Percentiles rank a stretch among this genome's conserved stretches.
Evolutionary conservation across 2,797 vertebrate genomes (phyloP).

Genomic region (Alcedo quadribrachys): DNA sequence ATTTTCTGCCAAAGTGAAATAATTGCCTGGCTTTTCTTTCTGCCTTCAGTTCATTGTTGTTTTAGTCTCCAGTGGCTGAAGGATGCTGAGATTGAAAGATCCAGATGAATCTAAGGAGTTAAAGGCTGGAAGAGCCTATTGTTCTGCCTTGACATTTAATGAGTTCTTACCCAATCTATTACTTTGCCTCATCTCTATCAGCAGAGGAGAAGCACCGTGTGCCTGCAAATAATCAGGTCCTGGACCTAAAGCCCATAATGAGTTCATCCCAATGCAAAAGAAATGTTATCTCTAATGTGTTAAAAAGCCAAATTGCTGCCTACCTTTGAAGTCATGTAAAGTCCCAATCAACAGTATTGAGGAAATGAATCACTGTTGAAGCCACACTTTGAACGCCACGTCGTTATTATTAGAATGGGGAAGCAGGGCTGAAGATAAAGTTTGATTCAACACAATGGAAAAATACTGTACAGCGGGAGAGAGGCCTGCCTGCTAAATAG

Average conservation of each 20-base stretch:
- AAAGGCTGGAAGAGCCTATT: constrained; percentile 29
- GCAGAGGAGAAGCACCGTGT: not conserved
- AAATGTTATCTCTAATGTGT: not conserved
- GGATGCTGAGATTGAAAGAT: constrained; percentile 40
- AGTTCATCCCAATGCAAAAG: constrained; percentile 32
- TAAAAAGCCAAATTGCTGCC: constrained; percentile 53
- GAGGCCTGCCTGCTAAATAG: constrained; percentile 53
- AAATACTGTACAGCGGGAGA: constrained; percentile 30
- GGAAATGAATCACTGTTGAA: constrained; percentile 62
- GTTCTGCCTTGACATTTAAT: constrained; percentile 46
- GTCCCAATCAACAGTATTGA: constrained; percentile 25
- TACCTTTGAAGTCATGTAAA: not conserved
- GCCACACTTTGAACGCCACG: constrained; percentile 27
- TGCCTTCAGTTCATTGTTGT: not conserved
- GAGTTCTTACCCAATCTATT: constrained; percentile 48
- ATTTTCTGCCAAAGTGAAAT: constrained; percentile 3
- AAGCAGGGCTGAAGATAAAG: constrained; percentile 61
- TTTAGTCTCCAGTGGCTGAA: constrained; percentile 24
- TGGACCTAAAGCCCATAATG: constrained; percentile 5
- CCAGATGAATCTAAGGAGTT: constrained; percentile 24
- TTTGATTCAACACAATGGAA: constrained; percentile 55
- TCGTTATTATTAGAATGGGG: constrained; percentile 37
- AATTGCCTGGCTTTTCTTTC: constrained; percentile 33
- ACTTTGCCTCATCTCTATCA: constrained; percentile 38
- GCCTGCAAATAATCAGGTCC: constrained; percentile 21